Conservation (phyloP, 2,888 invertebrate species). For the Macrosoma leucophasiata region DNA sequence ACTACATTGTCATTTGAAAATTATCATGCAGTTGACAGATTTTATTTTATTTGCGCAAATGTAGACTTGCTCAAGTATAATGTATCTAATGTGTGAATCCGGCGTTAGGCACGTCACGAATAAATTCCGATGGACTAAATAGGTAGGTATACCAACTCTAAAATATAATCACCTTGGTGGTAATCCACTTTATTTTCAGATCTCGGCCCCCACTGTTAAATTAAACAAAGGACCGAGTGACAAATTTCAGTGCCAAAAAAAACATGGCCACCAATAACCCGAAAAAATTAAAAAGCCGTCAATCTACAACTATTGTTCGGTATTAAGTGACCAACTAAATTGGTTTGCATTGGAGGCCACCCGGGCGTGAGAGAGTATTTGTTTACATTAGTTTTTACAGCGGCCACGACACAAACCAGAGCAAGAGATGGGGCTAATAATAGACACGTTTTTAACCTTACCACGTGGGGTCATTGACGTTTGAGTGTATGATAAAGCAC, state of each 20-base stretch:
- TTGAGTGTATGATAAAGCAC: not conserved
- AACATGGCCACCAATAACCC: slow-evolving; percentile 24
- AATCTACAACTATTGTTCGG: no score
- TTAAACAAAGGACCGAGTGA: slow-evolving; percentile 36
- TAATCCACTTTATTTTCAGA: slow-evolving; percentile 8
- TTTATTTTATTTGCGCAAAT: no score
- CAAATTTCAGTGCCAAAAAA: slow-evolving; percentile 41
- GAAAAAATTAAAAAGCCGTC: slow-evolving; percentile 31
- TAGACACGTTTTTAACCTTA: slow-evolving; percentile 59
- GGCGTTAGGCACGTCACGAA: no score
- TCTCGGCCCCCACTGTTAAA: slow-evolving; percentile 26
- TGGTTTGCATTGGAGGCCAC: slow-evolving; percentile 58
- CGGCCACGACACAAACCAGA: slow-evolving; percentile 72
- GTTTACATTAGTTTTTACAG: slow-evolving; percentile 73
- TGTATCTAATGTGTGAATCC: no score
- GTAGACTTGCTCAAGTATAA: no score
- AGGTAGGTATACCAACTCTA: no score
- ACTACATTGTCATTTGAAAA: no score
- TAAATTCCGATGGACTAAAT: no score
- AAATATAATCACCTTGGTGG: no score
- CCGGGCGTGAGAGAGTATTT: slow-evolving; percentile 66
- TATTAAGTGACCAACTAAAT: slow-evolving; percentile 31
- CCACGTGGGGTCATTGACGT: slow-evolving; percentile 66
- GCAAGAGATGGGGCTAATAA: slow-evolving; percentile 60
- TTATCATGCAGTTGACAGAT: no score